Conservation (phyloP, 2,888 invertebrate genomes). For the Scaptodrosophila latifasciaeformis region DNA sequence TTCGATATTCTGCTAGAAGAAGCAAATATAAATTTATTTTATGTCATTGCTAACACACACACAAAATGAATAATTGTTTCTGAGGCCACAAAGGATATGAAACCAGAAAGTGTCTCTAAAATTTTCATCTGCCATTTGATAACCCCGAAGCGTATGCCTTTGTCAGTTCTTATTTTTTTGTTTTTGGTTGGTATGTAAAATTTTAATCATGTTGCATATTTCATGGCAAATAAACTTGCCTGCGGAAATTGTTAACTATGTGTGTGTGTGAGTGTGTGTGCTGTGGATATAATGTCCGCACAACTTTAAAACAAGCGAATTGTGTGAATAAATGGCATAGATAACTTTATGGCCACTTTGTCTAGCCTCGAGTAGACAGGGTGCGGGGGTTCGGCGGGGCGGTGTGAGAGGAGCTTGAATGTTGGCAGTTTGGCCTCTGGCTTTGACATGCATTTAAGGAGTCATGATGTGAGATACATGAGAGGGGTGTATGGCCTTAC, state of each 20-base stretch:
- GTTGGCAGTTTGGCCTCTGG: conserved; percentile 59
- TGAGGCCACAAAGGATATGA: no score
- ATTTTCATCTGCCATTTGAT: conserved; percentile 43
- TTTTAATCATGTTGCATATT: conserved; percentile 1
- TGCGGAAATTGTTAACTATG: conserved; percentile 58
- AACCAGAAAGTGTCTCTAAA: conserved; percentile 43
- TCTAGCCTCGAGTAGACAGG: conserved; percentile 40
- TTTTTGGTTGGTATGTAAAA: no score
- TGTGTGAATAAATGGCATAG: conserved; percentile 51
- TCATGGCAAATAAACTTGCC: conserved; percentile 14
- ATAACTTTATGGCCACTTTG: conserved; percentile 66
- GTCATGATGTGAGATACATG: conserved; percentile 28
- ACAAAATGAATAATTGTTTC: no score
- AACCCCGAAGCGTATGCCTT: conserved; percentile 34
- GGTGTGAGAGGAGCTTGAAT: no score
- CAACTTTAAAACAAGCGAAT: conserved; percentile 47
- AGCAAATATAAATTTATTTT: no score
- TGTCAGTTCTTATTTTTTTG: no score
- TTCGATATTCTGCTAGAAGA: no score
- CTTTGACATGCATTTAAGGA: conserved; percentile 62
- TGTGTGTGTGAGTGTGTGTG: no score
- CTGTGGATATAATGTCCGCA: conserved; percentile 35
- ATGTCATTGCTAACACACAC: no score
- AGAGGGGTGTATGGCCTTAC: no score
- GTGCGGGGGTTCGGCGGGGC: conserved; percentile 26